Percentiles rank a stretch among this genome's conserved stretches.
These are phyloP conservation scores for Drosophila dunni DNA, from an alignment of 1,140 invertebrate species.

Conservation along the genomic window DNA sequence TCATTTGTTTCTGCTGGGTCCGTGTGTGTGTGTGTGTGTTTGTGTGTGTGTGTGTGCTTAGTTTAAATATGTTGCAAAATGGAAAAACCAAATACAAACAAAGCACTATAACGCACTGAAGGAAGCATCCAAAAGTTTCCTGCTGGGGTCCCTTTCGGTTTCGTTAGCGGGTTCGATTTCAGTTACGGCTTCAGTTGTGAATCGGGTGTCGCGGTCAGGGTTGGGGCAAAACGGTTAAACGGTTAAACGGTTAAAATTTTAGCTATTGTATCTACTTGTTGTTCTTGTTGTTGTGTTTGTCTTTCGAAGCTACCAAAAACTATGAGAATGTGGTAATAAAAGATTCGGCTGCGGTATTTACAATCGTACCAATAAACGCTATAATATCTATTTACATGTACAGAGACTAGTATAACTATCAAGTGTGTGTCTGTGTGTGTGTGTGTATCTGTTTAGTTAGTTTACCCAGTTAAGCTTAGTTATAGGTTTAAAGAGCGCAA, in stretches of 20 bases:
- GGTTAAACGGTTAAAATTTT: slow-evolving; percentile 2
- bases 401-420: slow-evolving; percentile 61
- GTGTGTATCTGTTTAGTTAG: slow-evolving; percentile 34
- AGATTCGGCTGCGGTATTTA: slow-evolving; percentile 61
- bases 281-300: slow-evolving; percentile 24
- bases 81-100: slow-evolving; percentile 22
- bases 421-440: slow-evolving; percentile 18
- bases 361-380: slow-evolving; percentile 64
- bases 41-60: slow-evolving; percentile 32
- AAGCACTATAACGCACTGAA: slow-evolving; percentile 51
- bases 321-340: slow-evolving; percentile 31
- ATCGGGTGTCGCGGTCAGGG: not conserved
- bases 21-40: slow-evolving; percentile 32
- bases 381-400: slow-evolving; percentile 66
- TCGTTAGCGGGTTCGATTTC: not conserved
- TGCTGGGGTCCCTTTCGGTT: slow-evolving; percentile 36
- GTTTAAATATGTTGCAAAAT: slow-evolving; percentile 36
- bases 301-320: slow-evolving; percentile 44
- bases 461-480: slow-evolving; percentile 63
- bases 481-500: slow-evolving; percentile 55
- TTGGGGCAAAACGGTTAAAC: not conserved
- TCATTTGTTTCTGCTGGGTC: slow-evolving; percentile 21
- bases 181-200: slow-evolving; percentile 1
- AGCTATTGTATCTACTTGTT: slow-evolving; percentile 45
- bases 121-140: slow-evolving; percentile 58